These are phyloP conservation scores for Manis crassicaudata DNA, from an alignment of 2,797 vertebrate genomes.

Conservation along the genomic window DNA sequence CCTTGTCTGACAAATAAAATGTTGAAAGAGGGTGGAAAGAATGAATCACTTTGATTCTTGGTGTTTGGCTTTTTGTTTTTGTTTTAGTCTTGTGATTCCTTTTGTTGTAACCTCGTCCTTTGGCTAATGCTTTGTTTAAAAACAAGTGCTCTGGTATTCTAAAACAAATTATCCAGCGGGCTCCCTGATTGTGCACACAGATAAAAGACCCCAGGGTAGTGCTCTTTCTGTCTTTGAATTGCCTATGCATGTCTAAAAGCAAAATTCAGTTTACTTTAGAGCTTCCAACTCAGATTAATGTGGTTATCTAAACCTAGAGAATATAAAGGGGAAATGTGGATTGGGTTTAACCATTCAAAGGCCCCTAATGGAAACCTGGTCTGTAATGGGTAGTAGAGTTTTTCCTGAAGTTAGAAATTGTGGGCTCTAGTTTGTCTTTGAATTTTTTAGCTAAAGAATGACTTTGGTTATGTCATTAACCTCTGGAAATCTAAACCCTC, in stretches of 20 bases:
- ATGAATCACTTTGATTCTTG: constrained; percentile 20
- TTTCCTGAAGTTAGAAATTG: not conserved
- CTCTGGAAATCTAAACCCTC: constrained; percentile 19
- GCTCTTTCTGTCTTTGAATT: constrained; percentile 61
- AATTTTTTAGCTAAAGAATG: not conserved
- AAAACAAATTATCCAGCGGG: constrained; percentile 73
- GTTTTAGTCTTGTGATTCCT: constrained; percentile 64
- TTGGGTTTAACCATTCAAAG: constrained; percentile 39
- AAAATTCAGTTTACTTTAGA: not conserved
- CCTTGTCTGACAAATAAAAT: not conserved
- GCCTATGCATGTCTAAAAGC: constrained; percentile 19
- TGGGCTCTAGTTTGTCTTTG: not conserved
- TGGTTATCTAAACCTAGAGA: constrained; percentile 41
- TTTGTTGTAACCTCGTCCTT: constrained; percentile 64
- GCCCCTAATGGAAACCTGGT: not conserved
- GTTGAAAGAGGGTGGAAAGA: constrained; percentile 1
- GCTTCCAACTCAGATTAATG: constrained; percentile 2
- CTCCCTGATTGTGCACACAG: constrained; percentile 43
- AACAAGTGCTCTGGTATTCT: constrained; percentile 73
- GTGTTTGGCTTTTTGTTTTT: constrained; percentile 64
- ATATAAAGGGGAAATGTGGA: constrained; percentile 38
- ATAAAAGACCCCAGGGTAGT: constrained; percentile 71
- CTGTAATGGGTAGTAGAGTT: not conserved
- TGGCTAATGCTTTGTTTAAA: constrained; percentile 78
- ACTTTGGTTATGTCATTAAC: constrained; percentile 9